Evolutionary conservation across 2,888 invertebrate species (phyloP).

Genomic region (Dromius quadrimaculatus): DNA sequence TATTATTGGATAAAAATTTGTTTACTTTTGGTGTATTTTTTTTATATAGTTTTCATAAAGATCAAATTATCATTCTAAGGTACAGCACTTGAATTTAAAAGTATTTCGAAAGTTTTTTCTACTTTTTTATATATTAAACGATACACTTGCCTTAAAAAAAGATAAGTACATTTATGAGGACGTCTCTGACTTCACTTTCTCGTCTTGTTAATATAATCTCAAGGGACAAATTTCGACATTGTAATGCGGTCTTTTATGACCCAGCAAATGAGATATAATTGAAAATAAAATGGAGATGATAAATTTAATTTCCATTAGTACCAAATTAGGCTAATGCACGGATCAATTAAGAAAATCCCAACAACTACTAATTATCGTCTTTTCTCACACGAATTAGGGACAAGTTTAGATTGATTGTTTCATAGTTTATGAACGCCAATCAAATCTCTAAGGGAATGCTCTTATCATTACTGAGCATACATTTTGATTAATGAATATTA

Average conservation of each 20-base stretch:
- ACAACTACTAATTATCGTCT: slow-evolving; percentile 22
- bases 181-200: not conserved
- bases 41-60: too few relatives aligned
- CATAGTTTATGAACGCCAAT: slow-evolving; percentile 25
- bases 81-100: too few relatives aligned
- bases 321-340: slow-evolving; percentile 33
- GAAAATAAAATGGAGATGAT: slow-evolving; percentile 25
- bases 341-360: slow-evolving; percentile 28
- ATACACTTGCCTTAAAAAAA: too few relatives aligned
- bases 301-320: slow-evolving; percentile 10
- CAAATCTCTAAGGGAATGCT: slow-evolving; percentile 20
- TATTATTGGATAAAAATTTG: too few relatives aligned
- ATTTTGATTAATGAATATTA: too few relatives aligned
- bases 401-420: slow-evolving; percentile 24
- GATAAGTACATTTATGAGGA: not conserved
- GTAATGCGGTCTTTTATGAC: slow-evolving; percentile 18
- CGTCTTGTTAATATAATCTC: slow-evolving; percentile 23
- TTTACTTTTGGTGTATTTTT: too few relatives aligned
- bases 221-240: slow-evolving; percentile 17
- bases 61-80: too few relatives aligned
- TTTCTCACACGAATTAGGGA: slow-evolving; percentile 28
- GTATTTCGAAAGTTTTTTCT: too few relatives aligned
- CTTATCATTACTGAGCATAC: too few relatives aligned
- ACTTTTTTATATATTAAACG: too few relatives aligned
- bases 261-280: slow-evolving; percentile 1